Conservation (phyloP, 2,888 invertebrate species). For the Trachelus tabidus region DNA sequence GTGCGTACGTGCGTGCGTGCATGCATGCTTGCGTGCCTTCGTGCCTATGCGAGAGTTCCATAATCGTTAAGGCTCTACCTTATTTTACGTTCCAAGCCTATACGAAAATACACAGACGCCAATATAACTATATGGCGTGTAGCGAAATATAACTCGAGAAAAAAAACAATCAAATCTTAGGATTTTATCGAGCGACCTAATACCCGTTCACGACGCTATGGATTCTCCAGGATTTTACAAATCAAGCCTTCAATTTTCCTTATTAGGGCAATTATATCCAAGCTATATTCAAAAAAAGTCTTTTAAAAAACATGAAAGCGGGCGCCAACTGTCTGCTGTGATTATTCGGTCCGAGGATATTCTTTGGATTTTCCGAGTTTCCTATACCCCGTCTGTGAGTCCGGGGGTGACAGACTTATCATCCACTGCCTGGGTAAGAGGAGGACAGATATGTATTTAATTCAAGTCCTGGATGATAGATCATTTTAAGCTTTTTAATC, state of each 20-base stretch:
- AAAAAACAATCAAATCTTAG: not conserved
- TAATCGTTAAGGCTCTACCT: slow-evolving; percentile 38
- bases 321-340: not conserved
- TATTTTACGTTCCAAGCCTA: slow-evolving; percentile 9
- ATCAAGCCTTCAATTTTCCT: not conserved
- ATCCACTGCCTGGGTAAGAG: not conserved
- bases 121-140: not conserved
- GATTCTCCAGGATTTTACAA: not conserved
- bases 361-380: not conserved
- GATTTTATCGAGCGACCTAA: not conserved
- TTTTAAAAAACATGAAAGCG: not conserved
- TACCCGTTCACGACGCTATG: not conserved
- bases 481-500: too few species aligned
- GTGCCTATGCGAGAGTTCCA: slow-evolving; percentile 32
- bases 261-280: not conserved
- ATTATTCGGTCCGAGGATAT: not conserved
- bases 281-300: not conserved
- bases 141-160: not conserved
- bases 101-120: slow-evolving; percentile 4
- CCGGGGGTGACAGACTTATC: not conserved
- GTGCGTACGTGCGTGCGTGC: slow-evolving; percentile 28
- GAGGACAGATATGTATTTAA: not conserved
- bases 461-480: not conserved
- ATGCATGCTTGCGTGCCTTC: slow-evolving; percentile 44
- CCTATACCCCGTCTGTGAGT: not conserved